Base-by-base conservation (phyloP, 2,888 invertebrate genomes). In the Clostera curtula region DNA sequence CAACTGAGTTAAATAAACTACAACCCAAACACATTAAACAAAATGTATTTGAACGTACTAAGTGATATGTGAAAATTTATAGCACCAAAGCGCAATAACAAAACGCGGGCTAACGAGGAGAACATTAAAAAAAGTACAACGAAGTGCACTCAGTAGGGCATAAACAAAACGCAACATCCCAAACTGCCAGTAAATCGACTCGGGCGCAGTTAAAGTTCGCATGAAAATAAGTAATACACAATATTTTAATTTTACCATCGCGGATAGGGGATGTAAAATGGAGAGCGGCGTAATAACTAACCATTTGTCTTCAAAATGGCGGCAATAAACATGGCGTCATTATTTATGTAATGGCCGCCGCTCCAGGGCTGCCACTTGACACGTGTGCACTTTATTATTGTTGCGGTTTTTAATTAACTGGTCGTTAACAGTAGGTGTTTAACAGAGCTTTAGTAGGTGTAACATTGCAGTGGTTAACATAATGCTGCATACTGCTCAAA, bases 271-370 rank as follows among this genome's bases (percentile, higher is more conserved):
- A 79, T 80, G 77, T 80, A 76, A 82, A 83, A 77, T 74, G 71
- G 67, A 79, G 71, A 71, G 64, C 69, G 67, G 67, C 64, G 79
- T 82, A 79, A 83, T 82, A 82, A 82, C 80, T 82, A 80, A 70
- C 83, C 80, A 82, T 83, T 82, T 83, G 82, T 83, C 83, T 83
- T 80, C 75, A 76, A 77, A 83, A 83, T 83, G 79, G 83, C 56
- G 71, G 83, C 74, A 82, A 80, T 83, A 82, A 83, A 82, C 80
- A 82, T 79, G 70, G 80, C 67, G 62, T 61, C 72, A 75, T 79
- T 80, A 83, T 83, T 83, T 83, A 83, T 83, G 80, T 79, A 82
- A 83, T 80, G 80, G 82, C 74, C 69, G 65, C 62, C 51, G 47
- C 54, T 44, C 58, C 40, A 82, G 82, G 82, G 82, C 55, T 82